These are phyloP conservation scores for Nesogale talazaci DNA, from an alignment of 2,113 vertebrate species.

Conservation along the genomic window DNA sequence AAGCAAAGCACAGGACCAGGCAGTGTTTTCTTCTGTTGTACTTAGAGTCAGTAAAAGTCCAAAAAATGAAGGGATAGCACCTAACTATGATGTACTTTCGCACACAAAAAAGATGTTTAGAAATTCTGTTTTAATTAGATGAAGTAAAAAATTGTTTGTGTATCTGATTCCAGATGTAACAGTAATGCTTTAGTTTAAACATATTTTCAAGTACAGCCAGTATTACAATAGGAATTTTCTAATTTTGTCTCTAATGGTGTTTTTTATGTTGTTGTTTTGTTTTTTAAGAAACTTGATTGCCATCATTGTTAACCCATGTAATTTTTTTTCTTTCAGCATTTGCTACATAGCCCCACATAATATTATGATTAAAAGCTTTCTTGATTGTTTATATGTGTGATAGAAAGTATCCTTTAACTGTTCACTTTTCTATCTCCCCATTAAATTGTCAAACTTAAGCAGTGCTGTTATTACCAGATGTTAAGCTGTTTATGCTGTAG, in stretches of 20 bases:
- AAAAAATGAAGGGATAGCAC: too few relatives aligned
- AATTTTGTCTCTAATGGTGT: too few relatives aligned
- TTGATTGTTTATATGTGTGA: conserved; percentile 37
- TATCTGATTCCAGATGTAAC: conserved; percentile 2
- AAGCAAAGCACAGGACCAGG: too few relatives aligned
- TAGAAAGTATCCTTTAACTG: conserved; percentile 52
- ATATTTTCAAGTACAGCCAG: not conserved
- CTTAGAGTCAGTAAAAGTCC: too few relatives aligned
- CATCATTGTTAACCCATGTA: too few relatives aligned
- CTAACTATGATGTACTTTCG: not conserved
- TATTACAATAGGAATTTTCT: conserved; percentile 8
- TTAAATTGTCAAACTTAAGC: conserved; percentile 37
- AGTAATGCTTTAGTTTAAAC: conserved; percentile 51
- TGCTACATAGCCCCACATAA: not conserved
- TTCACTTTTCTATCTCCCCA: conserved; percentile 27
- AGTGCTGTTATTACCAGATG: conserved; percentile 13
- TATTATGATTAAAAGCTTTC: conserved; percentile 20
- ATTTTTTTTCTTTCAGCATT: conserved; percentile 12
- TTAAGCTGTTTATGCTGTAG: conserved; percentile 22
- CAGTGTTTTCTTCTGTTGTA: too few relatives aligned
- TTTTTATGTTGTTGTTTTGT: too few relatives aligned
- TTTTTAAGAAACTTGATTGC: too few relatives aligned
- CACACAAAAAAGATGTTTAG: conserved; percentile 7
- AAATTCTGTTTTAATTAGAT: conserved; percentile 21
- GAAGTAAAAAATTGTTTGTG: conserved; percentile 27